Conservation (phyloP, 2,113 vertebrate genomes). For the Fregata magnificens region DNA sequence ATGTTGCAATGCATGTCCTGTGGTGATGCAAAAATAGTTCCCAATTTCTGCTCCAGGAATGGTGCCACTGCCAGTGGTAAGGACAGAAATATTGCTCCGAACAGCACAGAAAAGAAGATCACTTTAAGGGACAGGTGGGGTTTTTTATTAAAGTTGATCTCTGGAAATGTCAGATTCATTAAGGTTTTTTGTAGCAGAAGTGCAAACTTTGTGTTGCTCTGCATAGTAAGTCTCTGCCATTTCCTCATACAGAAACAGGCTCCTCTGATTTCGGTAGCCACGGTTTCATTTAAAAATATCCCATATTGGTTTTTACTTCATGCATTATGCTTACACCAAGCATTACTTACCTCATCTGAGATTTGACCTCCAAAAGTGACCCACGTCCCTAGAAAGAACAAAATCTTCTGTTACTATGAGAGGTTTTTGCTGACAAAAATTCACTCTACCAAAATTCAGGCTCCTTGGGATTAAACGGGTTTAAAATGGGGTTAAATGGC, state of each 20-base stretch:
- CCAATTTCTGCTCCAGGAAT: not conserved
- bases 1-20: too few species aligned
- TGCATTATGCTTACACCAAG: not conserved
- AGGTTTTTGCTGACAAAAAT: not conserved
- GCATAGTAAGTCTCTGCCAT: not conserved
- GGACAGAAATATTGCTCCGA: not conserved
- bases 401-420: not conserved
- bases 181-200: not conserved
- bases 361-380: conserved; percentile 98
- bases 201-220: not conserved
- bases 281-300: not conserved
- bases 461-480: not conserved
- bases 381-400: conserved; percentile 88
- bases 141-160: not conserved
- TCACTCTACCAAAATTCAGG: not conserved
- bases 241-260: not conserved
- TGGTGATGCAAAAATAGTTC: not conserved
- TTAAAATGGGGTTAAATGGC: not conserved
- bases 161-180: not conserved
- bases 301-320: not conserved
- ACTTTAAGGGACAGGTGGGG: not conserved
- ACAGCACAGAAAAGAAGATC: not conserved
- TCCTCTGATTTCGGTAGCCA: not conserved
- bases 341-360: conserved; percentile 90
- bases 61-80: rapidly evolving